Percentiles rank a stretch among this genome's conserved stretches.
Evolutionary conservation across 2,888 invertebrate genomes (phyloP).

Genomic region (Heliconius hortense): DNA sequence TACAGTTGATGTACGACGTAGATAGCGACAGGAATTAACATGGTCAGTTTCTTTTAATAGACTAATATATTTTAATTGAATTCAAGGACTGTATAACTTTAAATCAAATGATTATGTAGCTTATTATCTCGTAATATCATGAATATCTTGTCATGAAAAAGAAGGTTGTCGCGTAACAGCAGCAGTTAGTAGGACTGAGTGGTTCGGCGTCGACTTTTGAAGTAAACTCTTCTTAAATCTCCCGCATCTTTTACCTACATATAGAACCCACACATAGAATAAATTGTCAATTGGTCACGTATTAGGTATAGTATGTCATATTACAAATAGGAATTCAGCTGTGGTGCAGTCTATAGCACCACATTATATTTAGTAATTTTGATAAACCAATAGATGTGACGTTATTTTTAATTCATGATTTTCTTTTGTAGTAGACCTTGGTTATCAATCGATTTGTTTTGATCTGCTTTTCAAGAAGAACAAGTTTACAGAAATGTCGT

Average conservation of each 20-base stretch:
- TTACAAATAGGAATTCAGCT: neutral
- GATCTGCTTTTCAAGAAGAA: constrained; percentile 54
- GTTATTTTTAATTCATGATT: neutral
- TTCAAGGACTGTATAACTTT: no score
- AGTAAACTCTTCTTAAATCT: neutral
- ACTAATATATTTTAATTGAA: no score
- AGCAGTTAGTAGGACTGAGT: no score
- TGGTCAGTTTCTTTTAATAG: constrained; percentile 7
- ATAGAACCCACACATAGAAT: neutral
- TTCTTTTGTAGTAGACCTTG: constrained; percentile 52
- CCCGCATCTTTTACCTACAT: neutral
- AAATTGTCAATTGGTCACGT: neutral
- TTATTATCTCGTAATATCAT: no score
- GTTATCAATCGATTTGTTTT: constrained; percentile 56
- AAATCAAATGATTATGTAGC: no score
- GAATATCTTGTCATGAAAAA: no score
- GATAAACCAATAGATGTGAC: neutral
- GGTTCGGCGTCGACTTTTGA: no score
- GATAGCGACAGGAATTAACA: neutral
- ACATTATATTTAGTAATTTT: neutral
- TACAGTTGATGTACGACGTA: no score
- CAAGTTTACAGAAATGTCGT: constrained; percentile 61
- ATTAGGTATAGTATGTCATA: neutral
- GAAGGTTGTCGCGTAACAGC: no score
- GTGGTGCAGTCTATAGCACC: no score